Base-by-base conservation (phyloP, 2,113 vertebrate genomes). In the Crypturellus undulatus region DNA sequence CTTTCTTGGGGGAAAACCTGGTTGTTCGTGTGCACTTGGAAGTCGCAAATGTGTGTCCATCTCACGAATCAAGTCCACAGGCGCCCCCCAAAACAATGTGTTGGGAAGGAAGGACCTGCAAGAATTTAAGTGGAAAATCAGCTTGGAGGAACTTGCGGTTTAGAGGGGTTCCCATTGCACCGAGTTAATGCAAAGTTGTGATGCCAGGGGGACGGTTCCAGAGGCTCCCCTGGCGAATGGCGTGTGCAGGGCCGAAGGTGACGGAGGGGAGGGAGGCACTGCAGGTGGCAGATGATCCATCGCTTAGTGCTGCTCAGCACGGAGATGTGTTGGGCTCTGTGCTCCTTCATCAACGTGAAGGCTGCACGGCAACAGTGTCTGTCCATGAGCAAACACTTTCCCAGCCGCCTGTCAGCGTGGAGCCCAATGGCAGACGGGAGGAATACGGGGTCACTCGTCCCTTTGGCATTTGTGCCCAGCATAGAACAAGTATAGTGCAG, bases 231-330 rank as follows among this genome's bases (percentile, higher is more conserved):
- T 68, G 71, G 83, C 69, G 47, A 62, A 2, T 20, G 1, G 69
- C 8, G 32, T 79, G 87, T 60, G 3, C 28, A 34, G 70, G 79
- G 80, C 80, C 3, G 1, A 40, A 47, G 88, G 91, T 73, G 89
- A 86, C 84, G 45, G 62, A 85, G 72, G 47, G 20, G 47, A 5
- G 32, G 62, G n/a, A 87, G 45, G 79, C 62, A 0, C 42, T 18
- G 2, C 20, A 73, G 64, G 77, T 92, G 56, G 83, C 93, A 84
- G 75, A 82, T 71, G 56, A 6, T 95, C 83, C 89, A 67, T 94
- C 85, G 89, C 75, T 30, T 43, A 2, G 80, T 96, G 95, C 92
- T 84, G 90, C 87, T 94, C 91, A 69, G 84, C 73, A 43, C 85
- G 89, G 87, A 88, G 73, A 0, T 78, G 21, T 49, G 70, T 40